Base-by-base conservation (phyloP, 2,113 vertebrate genomes). In the Gallinago jamesoni region DNA sequence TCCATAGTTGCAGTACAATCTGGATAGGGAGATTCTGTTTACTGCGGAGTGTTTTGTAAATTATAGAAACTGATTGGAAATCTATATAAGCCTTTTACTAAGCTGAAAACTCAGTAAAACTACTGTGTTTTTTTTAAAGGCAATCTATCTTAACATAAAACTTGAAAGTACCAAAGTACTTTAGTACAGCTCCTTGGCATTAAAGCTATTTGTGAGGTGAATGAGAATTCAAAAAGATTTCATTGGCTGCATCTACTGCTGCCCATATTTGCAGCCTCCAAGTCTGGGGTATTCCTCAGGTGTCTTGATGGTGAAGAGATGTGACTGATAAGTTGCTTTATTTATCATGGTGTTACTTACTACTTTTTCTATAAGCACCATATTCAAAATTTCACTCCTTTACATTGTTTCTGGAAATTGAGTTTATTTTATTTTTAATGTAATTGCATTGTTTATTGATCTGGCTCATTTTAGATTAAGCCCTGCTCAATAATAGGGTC, bases 121-220 rank as follows among this genome's bases (percentile, higher is more conserved):
- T 41, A 1, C 8, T 15, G 0, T 1, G 0, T 1, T 6, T 43
- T 68, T 90, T 69, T 59, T 37, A 8, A 87, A 87, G 9, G 13
- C 43, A 75, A 14, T 64, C 19, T 37, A 8, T 35, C 23, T 68
- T 47, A 87, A n/a, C 28, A 39, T 57, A 35, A 76, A 79, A 43
- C 25, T 77, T 35, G 27, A 41, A 73, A 57, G 27, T 69, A 62
- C 39, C 21, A 19, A 68, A 60, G 30, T 41, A 14, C 13, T 83
- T 79, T 66, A 69, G 12, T 21, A 41, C 8, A 45, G 11, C 5
- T 74, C 17, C 73, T 22, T 62, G 37, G 28, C 48, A 12, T 57
- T 68, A 48, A 64, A 82, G 25, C 14, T 69, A 12, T 21, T 75
- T 53, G n/a, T 53, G 22, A 73, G 66, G 43, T 31, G 12, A 72